Evolutionary conservation across 2,797 vertebrate genomes (phyloP), one percentile per base, ranked within the genome.

Genomic region (Taenioides sp.): DNA sequence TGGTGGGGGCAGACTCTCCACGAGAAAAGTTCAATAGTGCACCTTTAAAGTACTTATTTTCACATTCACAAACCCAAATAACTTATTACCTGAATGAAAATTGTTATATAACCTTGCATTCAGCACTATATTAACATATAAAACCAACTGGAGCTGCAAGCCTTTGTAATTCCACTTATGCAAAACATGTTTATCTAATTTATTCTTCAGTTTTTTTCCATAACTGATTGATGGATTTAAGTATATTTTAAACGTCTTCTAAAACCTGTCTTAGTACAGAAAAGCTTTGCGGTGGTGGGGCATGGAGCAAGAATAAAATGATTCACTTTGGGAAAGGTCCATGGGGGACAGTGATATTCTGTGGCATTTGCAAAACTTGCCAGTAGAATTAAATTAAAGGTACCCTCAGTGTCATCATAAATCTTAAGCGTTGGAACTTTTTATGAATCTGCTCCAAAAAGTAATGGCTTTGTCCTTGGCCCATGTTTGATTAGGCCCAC

Each of bases 401-500:
- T 27, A 27, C 63, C 14, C 22, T 49, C 14, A 27, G 14, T 49
- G 40, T 65, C 63, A 49, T 47, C 40, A 18, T 65, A 65, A 65
- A 65, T 49, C 63, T 27, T 16, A 47, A 43, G 12, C 49, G 40
- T 49, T 49, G 23, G 63, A 65, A 47, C 63, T 65, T 25, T 65
- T 65, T 65, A 65, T 65, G 63, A 23, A 65, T 27, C 23, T 49
- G 23, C 23, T 60, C 63, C 43, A 50, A 50, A 65, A 49, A 25
- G 23, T 65, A 65, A 27, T 64, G 23, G 14, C 6, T 65, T 65
- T 65, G 63, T 65, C 63, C 63, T 65, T 65, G 63, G 43, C 63
- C 63, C 22, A 17, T 0, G 63, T 65, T 49, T 49, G 40, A 65
- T 65, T 65, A 65, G 12, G 23, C 40, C 28, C 31, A 40, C 20